Evolutionary conservation across 1,140 invertebrate species (phyloP).

Genomic region (Tetramorium simillimum): DNA sequence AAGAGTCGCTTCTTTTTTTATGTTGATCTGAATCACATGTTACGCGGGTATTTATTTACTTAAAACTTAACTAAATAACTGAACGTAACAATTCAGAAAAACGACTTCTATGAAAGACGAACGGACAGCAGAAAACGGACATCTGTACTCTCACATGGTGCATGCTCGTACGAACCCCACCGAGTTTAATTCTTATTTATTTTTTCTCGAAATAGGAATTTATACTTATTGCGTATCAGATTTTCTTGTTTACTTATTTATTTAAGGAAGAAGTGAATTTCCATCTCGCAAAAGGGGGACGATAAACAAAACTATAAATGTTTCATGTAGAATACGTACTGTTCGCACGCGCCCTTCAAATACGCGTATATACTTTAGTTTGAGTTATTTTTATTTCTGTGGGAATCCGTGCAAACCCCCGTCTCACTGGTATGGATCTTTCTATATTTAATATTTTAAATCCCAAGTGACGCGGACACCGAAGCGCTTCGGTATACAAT

Average conservation of each 20-base stretch:
- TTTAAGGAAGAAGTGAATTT: constrained; percentile 31
- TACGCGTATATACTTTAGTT: not conserved
- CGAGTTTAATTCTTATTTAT: constrained; percentile 13
- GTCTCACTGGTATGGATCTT: constrained; percentile 1
- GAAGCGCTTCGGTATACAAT: constrained; percentile 2
- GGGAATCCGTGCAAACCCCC: constrained; percentile 14
- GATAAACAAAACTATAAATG: constrained; percentile 13
- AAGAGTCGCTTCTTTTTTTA: not conserved
- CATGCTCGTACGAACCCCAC: not conserved
- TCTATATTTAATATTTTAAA: constrained; percentile 53
- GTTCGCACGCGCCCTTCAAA: not conserved
- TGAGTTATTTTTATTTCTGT: constrained; percentile 31
- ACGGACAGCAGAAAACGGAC: not conserved
- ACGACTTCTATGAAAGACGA: not conserved
- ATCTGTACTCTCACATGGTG: not conserved
- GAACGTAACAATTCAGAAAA: not conserved
- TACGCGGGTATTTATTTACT: constrained; percentile 16
- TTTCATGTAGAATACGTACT: not conserved
- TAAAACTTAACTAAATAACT: not conserved
- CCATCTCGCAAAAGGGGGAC: not conserved
- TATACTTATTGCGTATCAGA: constrained; percentile 27
- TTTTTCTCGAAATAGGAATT: not conserved
- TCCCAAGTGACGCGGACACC: not conserved
- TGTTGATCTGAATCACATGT: no score
- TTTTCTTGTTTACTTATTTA: constrained; percentile 37